Base-by-base conservation (phyloP, 2,888 invertebrate species). In the Onthophagus sagittarius region DNA sequence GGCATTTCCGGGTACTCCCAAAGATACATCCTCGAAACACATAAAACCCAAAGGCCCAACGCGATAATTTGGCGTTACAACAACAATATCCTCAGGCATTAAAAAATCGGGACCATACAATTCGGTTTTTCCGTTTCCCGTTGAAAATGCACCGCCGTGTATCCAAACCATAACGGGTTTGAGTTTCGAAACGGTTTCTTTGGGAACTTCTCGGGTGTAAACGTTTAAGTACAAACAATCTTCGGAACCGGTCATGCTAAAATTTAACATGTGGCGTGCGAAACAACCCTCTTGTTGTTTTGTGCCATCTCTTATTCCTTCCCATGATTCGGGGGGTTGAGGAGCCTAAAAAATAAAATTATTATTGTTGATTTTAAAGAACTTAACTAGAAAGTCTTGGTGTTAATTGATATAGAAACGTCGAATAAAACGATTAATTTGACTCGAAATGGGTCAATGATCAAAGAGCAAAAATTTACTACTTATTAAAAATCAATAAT, bases 1-100 rank as follows among this genome's bases (percentile, higher is more conserved):
- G 0, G 87, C 87, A 80, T 88, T 88, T 0, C 88, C 88, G 0
- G 88, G 87, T 69, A 88, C 84, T 70, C 84, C 84, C 6, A 88
- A 79, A 1, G 84, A 81, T 5, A 84, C 79, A 75, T 88, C 87
- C 71, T 85, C 82, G 0, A 88, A 80, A 39, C 84, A 84, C 33
- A 88, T 81, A 74, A 88, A 88, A 14, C 77, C 75, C 67, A 78
- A 72, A 7, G 77, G 62, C 5, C 79, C 80, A 14, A 80, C 23
- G 15, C 80, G 71, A 73, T 85, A 85, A 76, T 85, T 85, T 62
- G 85, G 81, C 11, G 81, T 75, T 4, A 85, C 84, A 33, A 85
- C 74, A 64, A 85, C 83, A 63, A 85, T 80, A 77, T 85, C 83
- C 78, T 84, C 81, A 0, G 79, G 80, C 77, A 85, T 81, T 70